Percentiles rank a stretch among this genome's conserved stretches.
Evolutionary conservation across 2,888 invertebrate genomes (phyloP).

Genomic region (Hydriomena furcata): DNA sequence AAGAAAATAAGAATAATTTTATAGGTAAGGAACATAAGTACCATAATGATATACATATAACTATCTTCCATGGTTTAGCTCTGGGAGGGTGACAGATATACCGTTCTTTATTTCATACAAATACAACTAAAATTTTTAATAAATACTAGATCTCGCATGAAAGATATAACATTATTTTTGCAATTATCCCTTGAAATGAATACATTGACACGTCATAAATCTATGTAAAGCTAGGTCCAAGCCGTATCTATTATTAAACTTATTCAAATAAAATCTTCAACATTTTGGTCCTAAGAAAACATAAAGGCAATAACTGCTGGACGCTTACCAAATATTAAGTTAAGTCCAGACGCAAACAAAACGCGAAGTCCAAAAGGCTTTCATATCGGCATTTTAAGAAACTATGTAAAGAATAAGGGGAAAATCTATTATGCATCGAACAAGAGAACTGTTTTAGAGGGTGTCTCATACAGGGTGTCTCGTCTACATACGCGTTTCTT

Average conservation of each 20-base stretch:
- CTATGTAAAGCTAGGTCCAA: conserved; percentile 4
- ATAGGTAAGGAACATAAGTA: too few species aligned
- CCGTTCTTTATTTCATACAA: too few species aligned
- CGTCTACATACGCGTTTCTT: too few species aligned
- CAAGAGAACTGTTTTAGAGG: conserved; percentile 10
- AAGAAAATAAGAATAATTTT: too few species aligned
- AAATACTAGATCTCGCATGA: too few species aligned
- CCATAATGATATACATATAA: too few species aligned
- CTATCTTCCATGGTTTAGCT: too few species aligned
- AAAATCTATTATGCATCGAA: conserved; percentile 8
- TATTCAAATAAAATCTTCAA: conserved; percentile 20
- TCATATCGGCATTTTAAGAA: conserved; percentile 8
- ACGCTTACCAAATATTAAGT: conserved; percentile 33
- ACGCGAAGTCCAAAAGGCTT: conserved; percentile 15
- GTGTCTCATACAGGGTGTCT: too few species aligned
- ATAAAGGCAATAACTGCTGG: conserved; percentile 45
- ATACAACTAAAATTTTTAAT: too few species aligned
- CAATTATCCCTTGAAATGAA: too few species aligned
- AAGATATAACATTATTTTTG: too few species aligned
- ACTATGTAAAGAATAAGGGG: conserved; percentile 2
- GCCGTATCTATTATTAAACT: conserved; percentile 10
- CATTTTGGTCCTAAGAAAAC: conserved; percentile 51
- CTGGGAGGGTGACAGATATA: too few species aligned
- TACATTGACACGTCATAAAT: neutral
- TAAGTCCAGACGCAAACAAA: conserved; percentile 42